A percentile compares a stretch with the other conserved stretches of the same genome.
phyloP scores from a whole-genome alignment of 2,797 vertebrate genomes.

The Falco rusticolus region DNA sequence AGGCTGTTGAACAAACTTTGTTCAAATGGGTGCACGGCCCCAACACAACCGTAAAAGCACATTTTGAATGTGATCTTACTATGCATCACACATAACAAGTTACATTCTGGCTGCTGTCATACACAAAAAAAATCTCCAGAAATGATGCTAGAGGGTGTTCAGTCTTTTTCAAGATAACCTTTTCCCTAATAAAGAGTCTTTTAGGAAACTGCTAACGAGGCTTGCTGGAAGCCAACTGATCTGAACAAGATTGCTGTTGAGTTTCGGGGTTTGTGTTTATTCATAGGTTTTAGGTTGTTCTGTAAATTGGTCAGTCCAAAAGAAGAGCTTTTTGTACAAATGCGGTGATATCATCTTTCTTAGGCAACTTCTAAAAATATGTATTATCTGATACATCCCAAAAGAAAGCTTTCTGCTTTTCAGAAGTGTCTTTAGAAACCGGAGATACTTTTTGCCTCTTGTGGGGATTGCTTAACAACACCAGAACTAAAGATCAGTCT shows the following conservation, averaged over 20 bases:
- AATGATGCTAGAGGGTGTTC: not conserved
- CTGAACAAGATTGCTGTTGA: not conserved
- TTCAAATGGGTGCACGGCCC: not conserved
- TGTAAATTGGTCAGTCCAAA: not conserved
- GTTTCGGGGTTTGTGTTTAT: not conserved
- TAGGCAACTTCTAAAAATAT: not conserved
- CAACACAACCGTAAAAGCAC: not conserved
- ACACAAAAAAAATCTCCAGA: not conserved
- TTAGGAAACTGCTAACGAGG: not conserved
- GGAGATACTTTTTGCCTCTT: not conserved
- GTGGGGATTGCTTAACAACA: not conserved
- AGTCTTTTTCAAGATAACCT: not conserved
- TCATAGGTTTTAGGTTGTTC: not conserved
- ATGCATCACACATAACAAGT: not conserved
- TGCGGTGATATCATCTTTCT: not conserved
- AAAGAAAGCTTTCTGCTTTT: not conserved
- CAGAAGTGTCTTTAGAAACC: not conserved
- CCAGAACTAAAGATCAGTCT: not conserved
- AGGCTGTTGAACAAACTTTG: not conserved
- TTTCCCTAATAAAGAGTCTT: not conserved
- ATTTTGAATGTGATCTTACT: not conserved
- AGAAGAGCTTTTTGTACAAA: not conserved
- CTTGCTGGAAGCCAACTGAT: not conserved
- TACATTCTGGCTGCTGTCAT: not conserved
- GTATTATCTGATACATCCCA: not conserved